Conservation (phyloP, 2,888 invertebrate genomes). For the Rhagophthalmus giganteus region DNA sequence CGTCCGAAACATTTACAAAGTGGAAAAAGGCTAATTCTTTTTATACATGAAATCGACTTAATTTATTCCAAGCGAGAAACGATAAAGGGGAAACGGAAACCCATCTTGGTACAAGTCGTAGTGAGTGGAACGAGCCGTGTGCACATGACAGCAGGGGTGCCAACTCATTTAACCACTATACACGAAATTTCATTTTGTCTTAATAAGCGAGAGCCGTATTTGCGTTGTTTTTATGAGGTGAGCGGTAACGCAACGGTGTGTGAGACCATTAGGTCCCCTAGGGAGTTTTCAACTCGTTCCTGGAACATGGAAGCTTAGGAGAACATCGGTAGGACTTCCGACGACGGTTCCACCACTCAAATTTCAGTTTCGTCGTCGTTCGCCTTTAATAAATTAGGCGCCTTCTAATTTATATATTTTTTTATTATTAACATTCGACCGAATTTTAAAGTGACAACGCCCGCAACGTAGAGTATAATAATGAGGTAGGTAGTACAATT, state of each 20-base stretch:
- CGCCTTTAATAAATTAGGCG: slow-evolving; percentile 2
- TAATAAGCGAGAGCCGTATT: slow-evolving; percentile 37
- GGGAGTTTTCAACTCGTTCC: slow-evolving; percentile 27
- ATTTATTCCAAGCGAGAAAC: slow-evolving; percentile 13
- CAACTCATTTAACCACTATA: slow-evolving; percentile 26
- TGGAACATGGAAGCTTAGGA: slow-evolving; percentile 18
- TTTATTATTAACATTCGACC: no score
- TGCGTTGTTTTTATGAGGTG: slow-evolving; percentile 37
- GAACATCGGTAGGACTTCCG: slow-evolving; percentile 15
- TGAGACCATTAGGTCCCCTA: slow-evolving; percentile 33
- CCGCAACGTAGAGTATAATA: no score
- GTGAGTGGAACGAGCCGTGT: slow-evolving; percentile 18
- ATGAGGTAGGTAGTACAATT: no score
- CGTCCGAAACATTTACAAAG: neutral
- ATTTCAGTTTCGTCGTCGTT: slow-evolving; percentile 13
- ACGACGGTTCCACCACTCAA: slow-evolving; percentile 21
- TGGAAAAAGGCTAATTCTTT: neutral
- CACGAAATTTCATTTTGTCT: slow-evolving; percentile 39
- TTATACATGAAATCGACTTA: slow-evolving; percentile 9
- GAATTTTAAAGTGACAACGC: no score
- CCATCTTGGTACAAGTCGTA: slow-evolving; percentile 23
- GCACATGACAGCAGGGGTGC: slow-evolving; percentile 25
- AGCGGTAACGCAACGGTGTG: slow-evolving; percentile 28
- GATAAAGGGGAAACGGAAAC: slow-evolving; percentile 19
- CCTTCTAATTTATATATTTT: no score